Percentiles rank a stretch among this genome's conserved stretches.
These are phyloP conservation scores for Micoletzkya japonica DNA, from an alignment of 2,888 invertebrate species.

Conservation along the genomic window DNA sequence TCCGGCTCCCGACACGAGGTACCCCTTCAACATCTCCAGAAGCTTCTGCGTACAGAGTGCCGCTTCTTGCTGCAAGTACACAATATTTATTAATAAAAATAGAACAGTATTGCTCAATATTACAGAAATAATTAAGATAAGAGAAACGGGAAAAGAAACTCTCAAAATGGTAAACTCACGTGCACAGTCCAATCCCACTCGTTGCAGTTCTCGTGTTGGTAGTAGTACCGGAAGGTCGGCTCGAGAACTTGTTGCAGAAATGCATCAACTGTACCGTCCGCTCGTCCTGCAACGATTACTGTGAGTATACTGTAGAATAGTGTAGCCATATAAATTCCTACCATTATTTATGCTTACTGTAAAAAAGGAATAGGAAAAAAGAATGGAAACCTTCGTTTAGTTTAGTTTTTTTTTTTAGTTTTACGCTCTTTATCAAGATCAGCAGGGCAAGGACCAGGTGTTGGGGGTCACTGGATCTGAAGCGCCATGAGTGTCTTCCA, in stretches of 20 bases:
- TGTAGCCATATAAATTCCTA: too few relatives aligned
- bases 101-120: too few relatives aligned
- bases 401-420: too few relatives aligned
- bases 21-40: conserved; percentile 2
- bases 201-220: not conserved
- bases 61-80: not conserved
- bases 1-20: conserved; percentile 3
- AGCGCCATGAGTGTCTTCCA: too few relatives aligned
- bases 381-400: too few relatives aligned
- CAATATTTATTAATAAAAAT: not conserved
- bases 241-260: not conserved
- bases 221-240: conserved; percentile 9
- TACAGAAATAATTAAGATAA: not conserved
- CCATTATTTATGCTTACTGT: too few relatives aligned
- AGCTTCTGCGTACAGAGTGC: not conserved
- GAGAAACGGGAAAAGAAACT: not conserved
- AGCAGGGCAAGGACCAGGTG: too few relatives aligned
- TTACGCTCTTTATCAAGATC: too few relatives aligned
- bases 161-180: conserved; percentile 10
- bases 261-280: conserved; percentile 16
- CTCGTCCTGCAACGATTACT: conserved; percentile 11
- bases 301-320: not conserved
- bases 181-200: conserved; percentile 5
- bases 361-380: too few relatives aligned
- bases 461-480: too few relatives aligned